These are phyloP conservation scores for Vireo griseus DNA, from an alignment of 2,797 vertebrate genomes.

Conservation along the genomic window DNA sequence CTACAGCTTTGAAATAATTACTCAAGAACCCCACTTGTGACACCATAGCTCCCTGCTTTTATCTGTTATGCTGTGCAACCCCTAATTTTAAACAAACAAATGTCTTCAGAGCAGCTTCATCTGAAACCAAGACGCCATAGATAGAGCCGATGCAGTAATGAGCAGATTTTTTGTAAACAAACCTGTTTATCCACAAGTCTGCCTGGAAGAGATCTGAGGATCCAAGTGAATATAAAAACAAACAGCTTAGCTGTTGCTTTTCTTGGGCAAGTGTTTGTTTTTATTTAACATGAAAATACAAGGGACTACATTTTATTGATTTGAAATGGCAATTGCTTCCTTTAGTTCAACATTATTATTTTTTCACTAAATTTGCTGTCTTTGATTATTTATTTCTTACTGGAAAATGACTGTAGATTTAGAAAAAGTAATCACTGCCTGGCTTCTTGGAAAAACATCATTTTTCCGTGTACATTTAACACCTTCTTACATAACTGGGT, in stretches of 20 bases:
- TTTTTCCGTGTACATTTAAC: constrained; percentile 44
- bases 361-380: constrained; percentile 28
- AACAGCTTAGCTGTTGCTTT: constrained; percentile 9
- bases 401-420: constrained; percentile 49
- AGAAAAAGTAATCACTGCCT: constrained; percentile 31
- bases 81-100: neutral
- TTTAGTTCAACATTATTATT: constrained; percentile 34
- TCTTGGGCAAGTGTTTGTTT: constrained; percentile 13
- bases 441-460: constrained; percentile 23
- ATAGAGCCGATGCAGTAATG: neutral
- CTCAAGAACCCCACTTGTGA: neutral
- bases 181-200: constrained; percentile 30
- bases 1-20: neutral
- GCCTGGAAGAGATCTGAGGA: neutral
- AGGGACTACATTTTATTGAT: constrained; percentile 35
- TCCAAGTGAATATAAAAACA: constrained; percentile 20
- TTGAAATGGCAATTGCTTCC: constrained; percentile 41
- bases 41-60: neutral
- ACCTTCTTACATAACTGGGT: constrained; percentile 55
- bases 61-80: neutral
- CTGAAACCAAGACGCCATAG: neutral
- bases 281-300: constrained; percentile 42
- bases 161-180: constrained; percentile 47
- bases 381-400: constrained; percentile 50
- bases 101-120: neutral